Base-by-base conservation (phyloP, 1,140 invertebrate genomes). In the Venturia canescens region DNA sequence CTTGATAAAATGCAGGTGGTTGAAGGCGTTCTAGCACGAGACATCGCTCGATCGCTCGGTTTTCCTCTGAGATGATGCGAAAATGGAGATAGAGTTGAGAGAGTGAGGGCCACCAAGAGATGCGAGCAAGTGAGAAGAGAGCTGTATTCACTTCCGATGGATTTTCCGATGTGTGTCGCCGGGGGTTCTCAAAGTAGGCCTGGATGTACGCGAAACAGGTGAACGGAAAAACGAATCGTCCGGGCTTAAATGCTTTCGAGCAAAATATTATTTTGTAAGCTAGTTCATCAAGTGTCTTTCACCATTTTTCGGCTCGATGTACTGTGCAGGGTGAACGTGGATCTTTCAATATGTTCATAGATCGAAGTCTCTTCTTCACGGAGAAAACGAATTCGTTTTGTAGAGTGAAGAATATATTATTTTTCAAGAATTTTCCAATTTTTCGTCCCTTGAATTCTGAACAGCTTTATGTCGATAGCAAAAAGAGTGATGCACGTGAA, bases 121-220 rank as follows among this genome's bases (percentile, higher is more conserved):
- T 11, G 60, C 9, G 60, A 6, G 60, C 7, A 6, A 63, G 15
- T 9, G 67, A 29, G 67, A 34, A 69, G 67, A 31, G 67, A n/a
- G n/a, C 29, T 69, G 67, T 63, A 83, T 84, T 83, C 81, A 82
- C 83, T 84, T 85, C 84, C 82, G 82, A 85, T 83, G 84, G 85
- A 86, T 84, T 85, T 85, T 84, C 83, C 83, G 75, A 87, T 87
- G 83, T 84, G 79, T 85, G 84, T 86, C 86, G 84, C 82, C 83
- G 80, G 67, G 83, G 86, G 83, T 86, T 87, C 86, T 86, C 86
- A 86, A 86, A 86, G 83, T 87, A 86, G 86, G 86, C 84, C 83
- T 71, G n/a, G 63, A 15, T 60, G 57, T 66, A 29, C 27, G 63
- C 63, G 23, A 27, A 16, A 23, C 13, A 66, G 13, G 63, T 26